Evolutionary conservation across 23 tunicate genomes (phyloP).

Genomic region (Corella eumyota): DNA sequence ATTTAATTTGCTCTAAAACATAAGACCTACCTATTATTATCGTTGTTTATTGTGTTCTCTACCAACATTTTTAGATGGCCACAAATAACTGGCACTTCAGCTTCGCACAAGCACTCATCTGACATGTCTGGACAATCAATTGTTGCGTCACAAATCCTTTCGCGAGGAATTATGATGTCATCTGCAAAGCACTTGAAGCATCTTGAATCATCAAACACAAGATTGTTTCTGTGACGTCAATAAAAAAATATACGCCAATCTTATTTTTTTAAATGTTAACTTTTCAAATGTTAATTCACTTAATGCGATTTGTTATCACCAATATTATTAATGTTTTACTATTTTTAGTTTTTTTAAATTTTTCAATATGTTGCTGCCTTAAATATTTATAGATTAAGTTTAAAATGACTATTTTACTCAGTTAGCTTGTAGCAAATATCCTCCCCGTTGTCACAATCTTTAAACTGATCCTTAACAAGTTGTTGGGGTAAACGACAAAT

Average conservation of each 20-base stretch:
- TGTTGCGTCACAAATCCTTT: constrained; percentile 44
- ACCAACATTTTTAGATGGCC: neutral
- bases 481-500: constrained; percentile 68
- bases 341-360: no score
- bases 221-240: neutral
- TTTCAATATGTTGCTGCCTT: neutral
- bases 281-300: neutral
- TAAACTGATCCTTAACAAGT: constrained; percentile 44
- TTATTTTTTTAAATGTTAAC: neutral
- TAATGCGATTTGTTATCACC: no score
- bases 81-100: neutral
- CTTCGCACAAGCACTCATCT: constrained; percentile 65
- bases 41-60: no score
- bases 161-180: constrained; percentile 27
- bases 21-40: no score
- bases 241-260: neutral
- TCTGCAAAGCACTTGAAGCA: constrained; percentile 53
- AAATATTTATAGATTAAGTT: neutral
- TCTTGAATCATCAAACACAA: neutral
- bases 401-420: neutral
- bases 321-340: no score
- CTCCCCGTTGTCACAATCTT: constrained; percentile 75
- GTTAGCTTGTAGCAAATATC: constrained; percentile 43
- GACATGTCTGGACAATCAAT: constrained; percentile 79
- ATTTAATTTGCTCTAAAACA: no score